Evolutionary conservation across 2,797 vertebrate species (phyloP), one percentile per base, ranked within the genome.

Genomic region (Lepus townsendii): DNA sequence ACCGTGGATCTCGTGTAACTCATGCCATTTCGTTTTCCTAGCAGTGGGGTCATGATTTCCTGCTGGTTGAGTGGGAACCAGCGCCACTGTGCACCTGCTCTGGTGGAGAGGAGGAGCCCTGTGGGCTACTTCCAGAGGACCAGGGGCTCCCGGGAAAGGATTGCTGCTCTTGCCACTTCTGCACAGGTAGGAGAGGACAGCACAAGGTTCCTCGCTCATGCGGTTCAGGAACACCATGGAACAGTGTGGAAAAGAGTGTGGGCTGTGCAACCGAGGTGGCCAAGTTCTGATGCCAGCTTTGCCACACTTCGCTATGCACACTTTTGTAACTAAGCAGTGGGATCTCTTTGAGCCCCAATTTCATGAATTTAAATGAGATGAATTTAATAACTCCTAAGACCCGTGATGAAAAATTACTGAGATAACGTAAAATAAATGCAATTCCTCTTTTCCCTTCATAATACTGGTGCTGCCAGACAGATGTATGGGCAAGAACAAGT

Each of bases 1-100:
- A 97, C 88, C 42, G 90, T 69, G 88, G 92, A 96, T 97, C 97
- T 97, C 96, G 90, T 95, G 95, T 96, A 96, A 98, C 93, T 93
- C 85, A 71, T 94, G 80, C 89, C 97, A 97, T 97, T 98, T 97
- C 97, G 96, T 98, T 98, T 98, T 97, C 96, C 94, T 94, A 94
- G 96, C 79, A 77, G 96, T 62, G 75, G 91, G 38, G 60, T 96
- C 94, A 97, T 96, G 97, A 97, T 96, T 97, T 98, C 96, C 93
- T 95, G 94, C 97, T 87, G 97, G 97, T 95, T 90, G 97, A 97
- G 85, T 60, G 93, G 96, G 96, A 96, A 96, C 93, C 47, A 38
- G 94, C 93, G 96, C 95, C 96, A 97, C 22, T 22, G 65, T 50
- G 90, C 87, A 71, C 11, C 93, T 76, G 66, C 93, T 73, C 63